These are phyloP conservation scores for Drosophila kambysellisi DNA, from an alignment of 2,888 invertebrate genomes.

Conservation along the genomic window DNA sequence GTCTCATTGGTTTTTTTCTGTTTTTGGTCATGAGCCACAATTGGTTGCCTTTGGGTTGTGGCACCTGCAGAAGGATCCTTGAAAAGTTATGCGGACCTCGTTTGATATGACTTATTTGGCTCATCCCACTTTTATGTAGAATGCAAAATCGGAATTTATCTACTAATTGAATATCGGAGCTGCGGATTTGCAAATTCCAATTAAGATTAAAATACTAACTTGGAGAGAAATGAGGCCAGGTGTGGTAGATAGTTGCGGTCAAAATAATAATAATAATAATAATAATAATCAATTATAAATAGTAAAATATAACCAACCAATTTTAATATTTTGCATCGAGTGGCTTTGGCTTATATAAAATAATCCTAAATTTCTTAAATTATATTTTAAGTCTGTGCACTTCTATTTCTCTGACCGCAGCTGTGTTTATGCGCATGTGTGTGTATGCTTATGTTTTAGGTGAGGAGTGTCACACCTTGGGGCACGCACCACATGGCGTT, in stretches of 20 bases:
- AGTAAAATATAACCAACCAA: neutral
- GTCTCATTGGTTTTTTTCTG: neutral
- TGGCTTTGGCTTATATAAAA: neutral
- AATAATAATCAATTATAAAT: too few relatives aligned
- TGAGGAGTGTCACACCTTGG: slow-evolving; percentile 4
- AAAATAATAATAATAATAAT: neutral
- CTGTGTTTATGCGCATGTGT: neutral
- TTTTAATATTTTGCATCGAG: neutral
- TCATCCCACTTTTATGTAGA: neutral
- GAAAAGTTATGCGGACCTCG: neutral
- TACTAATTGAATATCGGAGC: neutral
- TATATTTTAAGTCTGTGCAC: neutral
- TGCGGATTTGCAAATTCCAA: neutral
- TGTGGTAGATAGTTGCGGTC: neutral
- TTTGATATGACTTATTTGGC: neutral
- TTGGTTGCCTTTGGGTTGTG: slow-evolving; percentile 21
- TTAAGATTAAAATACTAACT: neutral
- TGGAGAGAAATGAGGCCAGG: too few relatives aligned
- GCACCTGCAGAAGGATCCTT: neutral
- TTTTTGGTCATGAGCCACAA: slow-evolving; percentile 48
- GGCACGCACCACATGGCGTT: slow-evolving; percentile 55
- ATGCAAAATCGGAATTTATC: neutral
- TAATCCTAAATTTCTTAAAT: neutral
- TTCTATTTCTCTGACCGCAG: neutral
- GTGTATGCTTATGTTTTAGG: neutral